These are phyloP conservation scores for Nibea coibor DNA, from an alignment of 2,113 vertebrate genomes.

Conservation along the genomic window DNA sequence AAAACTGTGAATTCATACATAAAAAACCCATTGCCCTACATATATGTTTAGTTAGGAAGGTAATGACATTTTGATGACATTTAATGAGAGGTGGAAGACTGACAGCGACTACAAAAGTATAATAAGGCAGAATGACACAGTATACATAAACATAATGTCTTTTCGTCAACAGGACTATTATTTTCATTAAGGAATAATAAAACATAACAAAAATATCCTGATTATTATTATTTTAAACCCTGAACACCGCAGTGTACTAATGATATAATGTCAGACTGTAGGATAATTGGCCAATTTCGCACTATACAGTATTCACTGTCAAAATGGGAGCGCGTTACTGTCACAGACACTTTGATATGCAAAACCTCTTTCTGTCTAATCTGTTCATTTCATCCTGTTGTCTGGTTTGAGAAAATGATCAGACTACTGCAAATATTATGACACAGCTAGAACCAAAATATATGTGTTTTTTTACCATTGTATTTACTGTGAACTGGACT, in stretches of 20 bases:
- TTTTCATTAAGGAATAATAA: neutral
- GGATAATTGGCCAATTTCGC: conserved; percentile 28
- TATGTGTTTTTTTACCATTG: neutral
- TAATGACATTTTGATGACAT: conserved; percentile 5
- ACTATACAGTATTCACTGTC: conserved; percentile 1
- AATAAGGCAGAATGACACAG: neutral
- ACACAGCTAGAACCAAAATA: neutral
- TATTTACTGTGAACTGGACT: neutral
- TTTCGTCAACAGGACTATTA: neutral
- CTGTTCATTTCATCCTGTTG: conserved; percentile 7
- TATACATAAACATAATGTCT: neutral
- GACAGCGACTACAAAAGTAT: neutral
- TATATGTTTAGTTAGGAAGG: neutral
- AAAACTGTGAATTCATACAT: neutral
- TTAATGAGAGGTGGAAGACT: neutral
- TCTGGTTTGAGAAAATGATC: conserved; percentile 13
- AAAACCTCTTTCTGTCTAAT: conserved; percentile 24
- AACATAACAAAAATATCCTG: neutral
- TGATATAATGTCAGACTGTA: conserved; percentile 21
- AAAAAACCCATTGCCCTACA: neutral
- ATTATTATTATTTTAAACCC: neutral
- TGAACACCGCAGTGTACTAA: conserved; percentile 6
- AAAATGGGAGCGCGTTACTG: conserved; percentile 1
- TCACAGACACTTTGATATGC: conserved; percentile 36
- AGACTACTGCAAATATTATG: conserved; percentile 4